phyloP scores from a whole-genome alignment of 2,888 invertebrate species.

The Flexamia atlantica region DNA sequence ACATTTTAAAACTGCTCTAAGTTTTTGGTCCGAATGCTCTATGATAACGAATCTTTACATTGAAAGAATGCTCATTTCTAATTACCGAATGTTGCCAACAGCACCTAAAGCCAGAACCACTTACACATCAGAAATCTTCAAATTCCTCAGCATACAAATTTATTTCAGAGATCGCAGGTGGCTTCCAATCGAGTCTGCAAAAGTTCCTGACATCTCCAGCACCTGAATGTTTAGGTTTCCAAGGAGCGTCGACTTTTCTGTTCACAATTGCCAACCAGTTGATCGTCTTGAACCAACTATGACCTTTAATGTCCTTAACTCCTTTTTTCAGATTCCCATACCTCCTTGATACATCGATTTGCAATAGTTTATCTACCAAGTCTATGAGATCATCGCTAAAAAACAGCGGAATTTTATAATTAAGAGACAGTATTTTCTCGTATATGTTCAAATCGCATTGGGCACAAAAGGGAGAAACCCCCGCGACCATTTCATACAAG shows the following conservation, averaged over 20 bases:
- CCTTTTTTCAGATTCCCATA: slow-evolving; percentile 93
- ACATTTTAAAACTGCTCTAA: too few species aligned
- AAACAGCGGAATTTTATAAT: slow-evolving; percentile 90
- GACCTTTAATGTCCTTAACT: slow-evolving; percentile 91
- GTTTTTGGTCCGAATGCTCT: too few species aligned
- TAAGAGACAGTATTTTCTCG: slow-evolving; percentile 94
- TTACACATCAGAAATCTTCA: slow-evolving; percentile 26
- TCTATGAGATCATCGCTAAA: slow-evolving; percentile 91
- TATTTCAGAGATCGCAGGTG: slow-evolving; percentile 75
- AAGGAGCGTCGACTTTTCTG: slow-evolving; percentile 82
- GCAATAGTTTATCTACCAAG: slow-evolving; percentile 89
- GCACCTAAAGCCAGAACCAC: too few species aligned
- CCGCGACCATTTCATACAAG: slow-evolving; percentile 93
- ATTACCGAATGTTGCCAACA: too few species aligned
- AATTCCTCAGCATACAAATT: slow-evolving; percentile 77
- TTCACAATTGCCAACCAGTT: slow-evolving; percentile 89
- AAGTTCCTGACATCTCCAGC: slow-evolving; percentile 86
- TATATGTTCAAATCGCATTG: slow-evolving; percentile 96
- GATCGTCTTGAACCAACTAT: slow-evolving; percentile 90
- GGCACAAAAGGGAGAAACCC: slow-evolving; percentile 95
- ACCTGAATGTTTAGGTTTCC: slow-evolving; percentile 77
- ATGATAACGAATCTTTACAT: too few species aligned
- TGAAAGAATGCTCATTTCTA: too few species aligned
- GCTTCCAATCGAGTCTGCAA: slow-evolving; percentile 80
- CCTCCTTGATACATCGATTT: slow-evolving; percentile 88